Conservation (phyloP, 2,113 vertebrate species). For the Lophura nycthemera region DNA sequence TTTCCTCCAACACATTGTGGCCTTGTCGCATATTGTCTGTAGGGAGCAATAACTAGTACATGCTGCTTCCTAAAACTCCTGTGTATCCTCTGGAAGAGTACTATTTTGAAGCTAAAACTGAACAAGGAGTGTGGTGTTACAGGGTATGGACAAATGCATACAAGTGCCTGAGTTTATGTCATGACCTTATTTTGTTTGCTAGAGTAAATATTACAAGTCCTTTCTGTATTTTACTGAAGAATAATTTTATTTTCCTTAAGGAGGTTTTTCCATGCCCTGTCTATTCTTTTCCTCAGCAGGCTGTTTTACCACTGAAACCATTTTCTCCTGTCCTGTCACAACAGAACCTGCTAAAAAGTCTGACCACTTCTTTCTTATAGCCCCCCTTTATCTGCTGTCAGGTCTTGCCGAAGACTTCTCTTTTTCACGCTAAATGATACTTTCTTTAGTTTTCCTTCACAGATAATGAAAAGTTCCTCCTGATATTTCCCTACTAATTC, state of each 20-base stretch:
- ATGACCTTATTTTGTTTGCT: not conserved
- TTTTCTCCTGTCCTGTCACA: too few relatives aligned
- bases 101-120: not conserved
- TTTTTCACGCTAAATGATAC: not conserved
- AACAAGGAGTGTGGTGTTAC: not conserved
- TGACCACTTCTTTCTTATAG: too few relatives aligned
- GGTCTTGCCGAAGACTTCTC: too few relatives aligned
- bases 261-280: not conserved
- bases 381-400: too few relatives aligned
- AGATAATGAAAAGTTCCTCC: not conserved
- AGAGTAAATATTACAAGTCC: not conserved
- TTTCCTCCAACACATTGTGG: not conserved
- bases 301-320: not conserved
- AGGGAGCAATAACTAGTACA: not conserved
- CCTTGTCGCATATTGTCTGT: not conserved
- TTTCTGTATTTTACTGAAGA: not conserved
- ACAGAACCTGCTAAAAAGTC: too few relatives aligned
- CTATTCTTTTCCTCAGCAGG: not conserved
- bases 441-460: not conserved
- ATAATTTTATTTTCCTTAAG: not conserved
- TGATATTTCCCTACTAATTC: not conserved
- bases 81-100: not conserved
- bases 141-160: not conserved
- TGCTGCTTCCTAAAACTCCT: not conserved
- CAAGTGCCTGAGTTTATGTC: not conserved